Percentiles rank a stretch among this genome's conserved stretches.
Conservation (phyloP, 1,140 invertebrate species). For the Rhopalosiphum padi region DNA sequence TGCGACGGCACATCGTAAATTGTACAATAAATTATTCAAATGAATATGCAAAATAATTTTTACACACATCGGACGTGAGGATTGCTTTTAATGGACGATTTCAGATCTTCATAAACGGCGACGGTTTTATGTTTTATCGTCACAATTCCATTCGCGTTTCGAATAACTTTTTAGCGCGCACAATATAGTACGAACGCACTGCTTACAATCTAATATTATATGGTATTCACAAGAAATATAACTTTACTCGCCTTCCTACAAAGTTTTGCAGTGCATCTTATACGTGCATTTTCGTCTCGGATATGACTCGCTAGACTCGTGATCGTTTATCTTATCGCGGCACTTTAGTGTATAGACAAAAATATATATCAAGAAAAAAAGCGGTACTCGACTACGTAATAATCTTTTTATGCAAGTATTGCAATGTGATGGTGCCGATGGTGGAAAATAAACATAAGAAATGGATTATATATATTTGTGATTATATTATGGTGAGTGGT, state of each 20-base stretch:
- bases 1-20: not conserved
- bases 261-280: not conserved
- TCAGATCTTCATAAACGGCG: slow-evolving; percentile 5
- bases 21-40: slow-evolving; percentile 16
- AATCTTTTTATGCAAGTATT: not conserved
- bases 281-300: not conserved
- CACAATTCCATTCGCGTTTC: not conserved
- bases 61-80: not conserved
- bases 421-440: too few relatives aligned
- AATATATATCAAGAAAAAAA: not conserved
- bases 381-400: not conserved
- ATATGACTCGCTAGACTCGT: not conserved
- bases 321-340: slow-evolving; percentile 1
- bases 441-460: not conserved
- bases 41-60: slow-evolving; percentile 22
- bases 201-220: not conserved
- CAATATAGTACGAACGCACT: not conserved
- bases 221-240: not conserved
- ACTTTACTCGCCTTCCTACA: not conserved
- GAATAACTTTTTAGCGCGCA: not conserved
- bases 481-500: not conserved
- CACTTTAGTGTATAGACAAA: not conserved
- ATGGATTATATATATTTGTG: not conserved
- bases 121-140: not conserved
- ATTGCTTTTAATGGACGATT: slow-evolving; percentile 10